Evolutionary conservation across 2,797 vertebrate species (phyloP), one percentile per base, ranked within the genome.

Genomic region (Lacerta viridis): DNA sequence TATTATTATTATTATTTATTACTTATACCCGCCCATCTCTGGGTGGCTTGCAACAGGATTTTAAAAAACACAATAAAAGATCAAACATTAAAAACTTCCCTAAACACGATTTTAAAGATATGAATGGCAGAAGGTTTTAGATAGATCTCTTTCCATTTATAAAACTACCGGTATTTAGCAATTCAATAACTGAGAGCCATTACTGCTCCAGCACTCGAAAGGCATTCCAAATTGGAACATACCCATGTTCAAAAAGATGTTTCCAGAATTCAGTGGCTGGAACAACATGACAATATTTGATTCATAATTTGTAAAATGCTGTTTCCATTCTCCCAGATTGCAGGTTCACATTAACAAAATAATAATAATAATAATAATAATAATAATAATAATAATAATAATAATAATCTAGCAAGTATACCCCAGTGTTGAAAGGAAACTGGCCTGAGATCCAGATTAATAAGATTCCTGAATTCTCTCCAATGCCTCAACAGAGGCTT

Each of bases 401-500:
- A 72, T 17, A 8, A 29, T 39, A n/a, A 33, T 39, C 78, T 41
- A 69, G 29, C 55, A 33, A 43, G 1, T 0, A 1, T 25, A 66
- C 86, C 66, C 9, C 0, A 6, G 43, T 69, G 13, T 15, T 71
- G 10, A 43, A 50, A 61, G 36, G 9, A 39, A 61, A n/a, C 23
- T 29, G 84, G 84, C 41, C 66, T 78, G 18, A 13, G 36, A 33
- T 5, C 6, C 76, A 75, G 1, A 10, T 2, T 1, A 87, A 91
- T n/a, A 59, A 29, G 33, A 76, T 55, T 36, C 3, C 0, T 11
- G 61, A 92, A 17, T 10, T 84, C 71, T 8, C 25, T 80, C 82
- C 69, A 79, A 25, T 72, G 93, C 50, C 25, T 83, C 66, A 43
- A 82, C 83, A 88, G 75, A 59, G n/a, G n/a, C 61, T 64, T 72